Base-by-base conservation (phyloP, 2,113 vertebrate genomes). In the Urocolius indicus region DNA sequence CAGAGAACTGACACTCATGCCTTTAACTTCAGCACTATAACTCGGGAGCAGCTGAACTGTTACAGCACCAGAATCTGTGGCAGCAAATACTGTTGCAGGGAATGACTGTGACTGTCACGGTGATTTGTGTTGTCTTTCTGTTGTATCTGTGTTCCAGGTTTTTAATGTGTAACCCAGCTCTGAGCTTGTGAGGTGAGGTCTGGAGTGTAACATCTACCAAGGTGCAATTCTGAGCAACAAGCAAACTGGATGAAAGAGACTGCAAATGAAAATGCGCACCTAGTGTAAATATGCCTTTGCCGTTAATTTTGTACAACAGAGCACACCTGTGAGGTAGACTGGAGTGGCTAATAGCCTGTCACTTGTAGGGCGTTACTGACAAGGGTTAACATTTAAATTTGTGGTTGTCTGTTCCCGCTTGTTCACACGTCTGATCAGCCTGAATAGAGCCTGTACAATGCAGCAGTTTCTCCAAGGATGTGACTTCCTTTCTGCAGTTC, bases 351-450 rank as follows among this genome's bases (percentile, higher is more conserved):
- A 51, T 54, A 4, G 21, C 20, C n/a, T 41, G 4, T 67, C n/a
- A 4, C 52, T 67, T 30, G 18, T 0, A 21, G 3, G 2, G 29
- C 11, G 22, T 54, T 73, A 2, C 18, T n/a, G 52, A 34, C 4
- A 6, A 36, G 22, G 14, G n/a, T 20, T 72, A 52, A 12, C 12
- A 45, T 78, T 43, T 32, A 21, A 83, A 16, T 66, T 23, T 49
- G 18, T 58, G 24, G 26, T 51, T 82, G 36, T 13, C 4, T 0
- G 0, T 71, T 85, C 27, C 29, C 13, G 0, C 14, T 54, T 2
- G 0, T 38, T 34, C 17, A 0, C 0, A 0, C 6, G 38, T 27
- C 48, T 46, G 36, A 22, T 29, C 30, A 8, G 32, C 2, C 0
- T 5, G 54, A 62, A 6, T 10, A 27, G 58, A 62, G 30, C 21